Evolutionary conservation across 2,797 vertebrate species (phyloP).

Genomic region (Melanotaenia pygmaea): DNA sequence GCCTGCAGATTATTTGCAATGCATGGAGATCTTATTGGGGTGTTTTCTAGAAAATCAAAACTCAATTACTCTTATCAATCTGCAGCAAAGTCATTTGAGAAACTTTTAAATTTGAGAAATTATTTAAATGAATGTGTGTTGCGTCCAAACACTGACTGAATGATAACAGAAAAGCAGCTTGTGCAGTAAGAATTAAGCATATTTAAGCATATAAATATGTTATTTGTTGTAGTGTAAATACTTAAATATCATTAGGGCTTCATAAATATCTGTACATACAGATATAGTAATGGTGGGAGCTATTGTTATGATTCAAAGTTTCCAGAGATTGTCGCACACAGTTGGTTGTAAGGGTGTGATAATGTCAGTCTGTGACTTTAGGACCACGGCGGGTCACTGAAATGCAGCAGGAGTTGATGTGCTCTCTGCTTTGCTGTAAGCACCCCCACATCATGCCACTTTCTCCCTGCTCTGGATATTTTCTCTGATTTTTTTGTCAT

Average conservation of each 20-base stretch:
- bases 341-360: background rate
- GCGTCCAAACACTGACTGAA: conserved; percentile 15
- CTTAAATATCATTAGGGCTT: background rate
- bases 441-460: background rate
- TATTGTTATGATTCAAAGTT: conserved; percentile 26
- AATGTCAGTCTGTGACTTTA: conserved; percentile 17
- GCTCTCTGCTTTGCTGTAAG: background rate
- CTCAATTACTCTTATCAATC: conserved; percentile 49
- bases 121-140: conserved; percentile 31
- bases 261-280: conserved; percentile 3
- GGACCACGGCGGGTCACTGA: conserved; percentile 36
- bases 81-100: conserved; percentile 29
- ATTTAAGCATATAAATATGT: background rate
- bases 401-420: conserved; percentile 1
- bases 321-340: conserved; percentile 26
- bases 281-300: conserved; percentile 29
- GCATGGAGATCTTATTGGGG: conserved; percentile 40
- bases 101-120: conserved; percentile 34
- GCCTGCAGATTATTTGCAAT: conserved; percentile 55
- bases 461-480: conserved; percentile 23
- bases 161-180: conserved; percentile 27
- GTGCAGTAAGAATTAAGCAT: background rate
- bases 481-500: conserved; percentile 10
- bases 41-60: conserved; percentile 41
- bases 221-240: conserved; percentile 10